These are phyloP conservation scores for Clarias gariepinus DNA, from an alignment of 2,113 vertebrate genomes.

Conservation along the genomic window DNA sequence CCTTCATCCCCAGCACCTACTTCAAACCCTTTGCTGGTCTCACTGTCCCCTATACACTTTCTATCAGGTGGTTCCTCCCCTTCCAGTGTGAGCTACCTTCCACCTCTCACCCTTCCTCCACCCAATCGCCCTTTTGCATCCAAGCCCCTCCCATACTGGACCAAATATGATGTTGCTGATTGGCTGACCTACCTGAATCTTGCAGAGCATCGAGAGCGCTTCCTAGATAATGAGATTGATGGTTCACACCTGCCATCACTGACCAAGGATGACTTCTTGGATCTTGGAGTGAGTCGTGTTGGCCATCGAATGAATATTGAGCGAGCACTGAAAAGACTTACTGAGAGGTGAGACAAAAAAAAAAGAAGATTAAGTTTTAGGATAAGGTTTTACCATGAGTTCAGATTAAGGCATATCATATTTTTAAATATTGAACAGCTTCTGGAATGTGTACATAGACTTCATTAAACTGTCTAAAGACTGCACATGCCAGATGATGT, in stretches of 20 bases:
- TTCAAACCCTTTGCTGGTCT: constrained; percentile 72
- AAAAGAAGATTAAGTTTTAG: not conserved
- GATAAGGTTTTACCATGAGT: not conserved
- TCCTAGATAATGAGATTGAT: constrained; percentile 95
- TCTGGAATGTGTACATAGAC: not conserved
- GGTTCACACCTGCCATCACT: constrained; percentile 90
- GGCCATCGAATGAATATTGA: constrained; percentile 97
- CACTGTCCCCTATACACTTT: constrained; percentile 85
- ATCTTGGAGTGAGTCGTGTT: constrained; percentile 91
- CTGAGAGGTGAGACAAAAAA: constrained; percentile 86
- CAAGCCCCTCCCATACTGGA: constrained; percentile 91
- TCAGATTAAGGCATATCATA: not conserved
- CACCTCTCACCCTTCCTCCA: constrained; percentile 79
- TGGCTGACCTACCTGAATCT: constrained; percentile 91
- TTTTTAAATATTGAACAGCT: not conserved
- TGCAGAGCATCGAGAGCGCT: constrained; percentile 85
- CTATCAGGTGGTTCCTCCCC: constrained; percentile 78
- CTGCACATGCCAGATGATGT: not conserved
- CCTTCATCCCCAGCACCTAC: constrained; percentile 70
- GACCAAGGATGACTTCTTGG: constrained; percentile 94
- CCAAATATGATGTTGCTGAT: constrained; percentile 92
- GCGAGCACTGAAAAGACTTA: constrained; percentile 89
- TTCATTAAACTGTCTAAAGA: not conserved
- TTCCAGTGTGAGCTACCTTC: constrained; percentile 79
- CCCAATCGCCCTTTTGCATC: constrained; percentile 87